phyloP scores from a whole-genome alignment of 2,797 vertebrate species.

The Acrocephalus scirpaceus region DNA sequence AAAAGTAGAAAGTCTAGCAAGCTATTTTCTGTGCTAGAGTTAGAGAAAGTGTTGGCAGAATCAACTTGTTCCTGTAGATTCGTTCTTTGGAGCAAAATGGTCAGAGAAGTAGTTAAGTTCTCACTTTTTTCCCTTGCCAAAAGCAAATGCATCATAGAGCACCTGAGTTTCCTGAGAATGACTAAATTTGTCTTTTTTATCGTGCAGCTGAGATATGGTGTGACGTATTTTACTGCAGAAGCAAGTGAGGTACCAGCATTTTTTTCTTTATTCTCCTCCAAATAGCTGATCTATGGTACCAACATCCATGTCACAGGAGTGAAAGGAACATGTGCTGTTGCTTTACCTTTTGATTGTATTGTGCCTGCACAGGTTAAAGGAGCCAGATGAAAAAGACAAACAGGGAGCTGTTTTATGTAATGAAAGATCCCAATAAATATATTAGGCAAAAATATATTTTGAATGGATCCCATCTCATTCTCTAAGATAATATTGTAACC shows the following conservation, averaged over 20 bases:
- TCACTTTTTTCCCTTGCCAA: constrained; percentile 6
- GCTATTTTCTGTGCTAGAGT: background rate
- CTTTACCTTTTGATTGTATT: constrained; percentile 3
- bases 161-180: constrained; percentile 20
- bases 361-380: constrained; percentile 25
- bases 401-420: background rate
- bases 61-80: background rate
- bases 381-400: background rate
- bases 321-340: constrained; percentile 25
- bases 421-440: constrained; percentile 22
- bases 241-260: background rate
- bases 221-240: background rate
- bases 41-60: background rate
- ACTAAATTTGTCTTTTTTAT: constrained; percentile 34
- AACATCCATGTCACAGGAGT: background rate
- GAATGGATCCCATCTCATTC: background rate
- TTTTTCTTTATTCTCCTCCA: constrained; percentile 51
- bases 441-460: background rate
- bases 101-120: constrained; percentile 31
- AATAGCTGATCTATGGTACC: constrained; percentile 13
- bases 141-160: constrained; percentile 12
- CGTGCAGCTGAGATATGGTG: background rate
- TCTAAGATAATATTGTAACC: constrained; percentile 13
- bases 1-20: background rate
- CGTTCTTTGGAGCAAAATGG: background rate